Base-by-base conservation (phyloP, 2,888 invertebrate genomes). In the Papilio demoleus region DNA sequence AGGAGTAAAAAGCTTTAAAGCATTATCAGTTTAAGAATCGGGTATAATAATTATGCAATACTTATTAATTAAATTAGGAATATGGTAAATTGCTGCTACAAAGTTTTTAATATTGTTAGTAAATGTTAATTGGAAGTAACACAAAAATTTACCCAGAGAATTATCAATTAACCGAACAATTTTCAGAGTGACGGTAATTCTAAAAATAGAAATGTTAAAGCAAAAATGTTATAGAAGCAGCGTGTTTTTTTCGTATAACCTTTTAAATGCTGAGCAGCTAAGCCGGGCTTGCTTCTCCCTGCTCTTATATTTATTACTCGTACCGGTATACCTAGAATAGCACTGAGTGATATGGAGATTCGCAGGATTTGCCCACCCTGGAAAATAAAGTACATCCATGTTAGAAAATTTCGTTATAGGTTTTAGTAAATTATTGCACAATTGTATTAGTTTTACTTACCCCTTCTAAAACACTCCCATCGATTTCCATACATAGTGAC, bases 281-380 rank as follows among this genome's bases (percentile, higher is more conserved):
- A 89, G 0, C 98, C 98, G 5, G 97, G 97, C 77, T 96, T 97
- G 24, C 94, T 94, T 42, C 98, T 94, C 0, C 96, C 96, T 4
- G 96, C 96, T 78, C 98, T 93, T 75, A 98, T 98, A 72, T 97
- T 97, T 11, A 82, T 87, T 4, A 99, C 95, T 73, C 93, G 93
- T 36, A 98, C 93, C 0, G 97, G 96, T 65, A 95, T 94, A 45
- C 93, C 90, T 65, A 96, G 90, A 61, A 99, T 92, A 70, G 96
- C 96, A 82, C 97, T 97, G 31, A 98, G 86, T 9, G 96, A 95
- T 27, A 97, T 88, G 0, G 97, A 95, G 81, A 96, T 95, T 69
- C 98, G 94, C 31, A 98, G 90, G 71, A 98, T 97, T 93, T 99
- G 98, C 0, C 98, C 98, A 68, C 98, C 98, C 97, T 97, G 75